phyloP scores from a whole-genome alignment of 2,888 invertebrate genomes.

The Dicranocentrus wangi region DNA sequence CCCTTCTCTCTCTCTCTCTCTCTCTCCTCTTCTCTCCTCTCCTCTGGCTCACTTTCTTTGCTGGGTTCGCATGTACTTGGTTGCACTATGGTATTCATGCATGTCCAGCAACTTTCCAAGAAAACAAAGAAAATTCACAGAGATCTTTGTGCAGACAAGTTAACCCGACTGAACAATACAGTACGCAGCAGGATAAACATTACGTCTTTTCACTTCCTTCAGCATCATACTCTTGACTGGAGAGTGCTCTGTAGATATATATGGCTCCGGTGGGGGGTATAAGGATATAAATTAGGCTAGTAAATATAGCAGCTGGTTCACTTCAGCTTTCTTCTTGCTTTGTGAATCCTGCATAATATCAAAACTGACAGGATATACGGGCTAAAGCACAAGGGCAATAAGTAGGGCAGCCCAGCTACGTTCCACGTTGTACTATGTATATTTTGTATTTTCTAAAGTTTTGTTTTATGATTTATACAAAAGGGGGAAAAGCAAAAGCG shows the following conservation, averaged over 20 bases:
- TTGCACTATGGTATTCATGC: not conserved
- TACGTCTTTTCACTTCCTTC: slow-evolving; percentile 38
- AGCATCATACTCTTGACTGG: slow-evolving; percentile 24
- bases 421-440: too few relatives aligned
- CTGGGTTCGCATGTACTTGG: not conserved
- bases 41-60: slow-evolving; percentile 26
- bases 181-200: slow-evolving; percentile 1
- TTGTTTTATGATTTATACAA: slow-evolving; percentile 5
- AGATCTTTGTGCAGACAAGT: slow-evolving; percentile 11
- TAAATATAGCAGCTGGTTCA: slow-evolving; percentile 30
- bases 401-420: not conserved
- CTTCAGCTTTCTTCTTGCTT: slow-evolving; percentile 33
- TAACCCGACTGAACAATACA: slow-evolving; percentile 2
- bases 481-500: slow-evolving; percentile 15
- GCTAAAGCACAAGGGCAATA: not conserved
- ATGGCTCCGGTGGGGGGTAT: not conserved
- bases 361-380: slow-evolving; percentile 39
- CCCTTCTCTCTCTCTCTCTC: slow-evolving; percentile 24
- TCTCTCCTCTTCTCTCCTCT: too few relatives aligned
- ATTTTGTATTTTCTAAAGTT: not conserved
- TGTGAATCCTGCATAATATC: slow-evolving; percentile 46
- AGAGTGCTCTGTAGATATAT: not conserved
- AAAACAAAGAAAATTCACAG: slow-evolving; percentile 7
- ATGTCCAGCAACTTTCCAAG: not conserved
- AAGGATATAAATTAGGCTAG: not conserved